Conservation (phyloP, 2,797 vertebrate genomes). For the Syngnathus rostellatus region DNA sequence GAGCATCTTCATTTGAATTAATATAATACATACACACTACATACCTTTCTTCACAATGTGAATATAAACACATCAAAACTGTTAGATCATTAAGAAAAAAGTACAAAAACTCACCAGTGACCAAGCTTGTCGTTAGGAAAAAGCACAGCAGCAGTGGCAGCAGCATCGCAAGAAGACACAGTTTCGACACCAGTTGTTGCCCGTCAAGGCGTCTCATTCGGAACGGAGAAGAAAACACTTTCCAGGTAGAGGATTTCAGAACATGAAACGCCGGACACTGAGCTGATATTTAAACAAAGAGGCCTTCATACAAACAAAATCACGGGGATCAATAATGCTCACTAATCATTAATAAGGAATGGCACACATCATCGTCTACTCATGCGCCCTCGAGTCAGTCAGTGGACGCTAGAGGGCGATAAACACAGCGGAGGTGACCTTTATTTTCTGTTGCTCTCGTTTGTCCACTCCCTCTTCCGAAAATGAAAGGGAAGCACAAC, state of each 20-base stretch:
- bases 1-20: background rate
- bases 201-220: conserved; percentile 5
- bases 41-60: background rate
- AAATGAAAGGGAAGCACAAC: conserved; percentile 19
- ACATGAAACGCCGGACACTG: conserved; percentile 19
- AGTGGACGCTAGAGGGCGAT: conserved; percentile 48
- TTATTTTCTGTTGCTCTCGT: background rate
- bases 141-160: conserved; percentile 33
- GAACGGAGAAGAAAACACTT: background rate
- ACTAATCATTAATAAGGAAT: conserved; percentile 61
- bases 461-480: conserved; percentile 5
- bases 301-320: conserved; percentile 34
- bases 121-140: conserved; percentile 37
- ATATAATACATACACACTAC: background rate
- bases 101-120: conserved; percentile 46
- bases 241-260: background rate
- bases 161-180: conserved; percentile 36
- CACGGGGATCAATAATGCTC: conserved; percentile 50
- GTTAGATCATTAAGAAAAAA: background rate
- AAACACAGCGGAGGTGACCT: background rate
- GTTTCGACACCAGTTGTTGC: background rate
- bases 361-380: conserved; percentile 8
- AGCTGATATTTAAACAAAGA: conserved; percentile 45
- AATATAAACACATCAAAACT: conserved; percentile 11
- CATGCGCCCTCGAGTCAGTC: conserved; percentile 18